Evolutionary conservation across 2,888 invertebrate species (phyloP).

Genomic region (Crocallis elinguaria): DNA sequence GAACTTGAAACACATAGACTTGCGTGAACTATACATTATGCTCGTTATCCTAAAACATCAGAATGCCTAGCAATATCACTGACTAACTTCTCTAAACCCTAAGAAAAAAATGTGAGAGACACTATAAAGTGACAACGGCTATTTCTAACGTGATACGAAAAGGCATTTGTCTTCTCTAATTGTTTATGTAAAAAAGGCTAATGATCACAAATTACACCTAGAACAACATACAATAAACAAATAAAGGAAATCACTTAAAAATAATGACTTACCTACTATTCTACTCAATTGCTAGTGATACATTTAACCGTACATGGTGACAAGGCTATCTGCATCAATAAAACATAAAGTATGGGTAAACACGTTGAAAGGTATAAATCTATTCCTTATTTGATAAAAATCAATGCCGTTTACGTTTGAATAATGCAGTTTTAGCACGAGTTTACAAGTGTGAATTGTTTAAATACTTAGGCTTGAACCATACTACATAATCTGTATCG

Average conservation of each 20-base stretch:
- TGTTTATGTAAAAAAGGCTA: not conserved
- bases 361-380: not conserved
- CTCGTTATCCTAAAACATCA: no score
- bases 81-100: no score
- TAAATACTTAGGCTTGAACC: no score
- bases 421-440: not conserved
- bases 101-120: no score
- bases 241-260: constrained; percentile 1
- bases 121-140: no score
- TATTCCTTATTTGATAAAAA: not conserved
- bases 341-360: not conserved
- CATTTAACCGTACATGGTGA: constrained; percentile 12
- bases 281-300: not conserved
- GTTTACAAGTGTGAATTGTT: no score
- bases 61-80: no score
- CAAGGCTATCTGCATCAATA: constrained; percentile 11
- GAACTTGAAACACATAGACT: no score
- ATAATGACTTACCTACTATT: not conserved
- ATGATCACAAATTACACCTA: constrained; percentile 2
- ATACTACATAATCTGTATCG: no score
- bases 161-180: not conserved
- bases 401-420: not conserved
- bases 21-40: no score
- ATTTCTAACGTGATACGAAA: no score
- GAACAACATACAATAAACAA: not conserved